phyloP scores from a whole-genome alignment of 1,140 invertebrate species.

The Monomorium pharaonis region DNA sequence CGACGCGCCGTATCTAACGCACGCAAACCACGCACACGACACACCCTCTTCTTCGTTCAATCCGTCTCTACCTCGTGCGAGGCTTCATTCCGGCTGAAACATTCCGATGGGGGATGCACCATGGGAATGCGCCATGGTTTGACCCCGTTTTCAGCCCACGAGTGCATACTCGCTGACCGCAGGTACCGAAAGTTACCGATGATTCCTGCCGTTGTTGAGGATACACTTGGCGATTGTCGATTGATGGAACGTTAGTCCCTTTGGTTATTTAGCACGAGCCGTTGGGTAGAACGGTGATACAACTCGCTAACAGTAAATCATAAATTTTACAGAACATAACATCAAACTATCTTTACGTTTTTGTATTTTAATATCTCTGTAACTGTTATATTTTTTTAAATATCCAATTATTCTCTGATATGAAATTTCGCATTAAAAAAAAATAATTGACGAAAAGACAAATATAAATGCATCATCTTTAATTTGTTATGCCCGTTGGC shows the following conservation, averaged over 20 bases:
- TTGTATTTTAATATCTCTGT: constrained; percentile 7
- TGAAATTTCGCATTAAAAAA: not conserved
- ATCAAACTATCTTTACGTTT: not conserved
- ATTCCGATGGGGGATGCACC: not conserved
- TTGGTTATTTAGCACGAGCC: constrained; percentile 24
- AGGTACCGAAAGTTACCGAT: constrained; percentile 6
- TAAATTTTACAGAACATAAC: constrained; percentile 11
- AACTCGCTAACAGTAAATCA: not conserved
- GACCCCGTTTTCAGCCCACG: not conserved
- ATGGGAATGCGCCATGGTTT: not conserved
- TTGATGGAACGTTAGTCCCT: constrained; percentile 30
- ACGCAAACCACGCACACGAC: constrained; percentile 36
- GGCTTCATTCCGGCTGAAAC: constrained; percentile 39
- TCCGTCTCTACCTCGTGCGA: constrained; percentile 1
- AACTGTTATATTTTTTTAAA: not conserved
- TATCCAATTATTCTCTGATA: not conserved
- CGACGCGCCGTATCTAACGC: constrained; percentile 26
- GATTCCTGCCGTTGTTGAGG: not conserved
- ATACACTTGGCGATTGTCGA: constrained; percentile 44
- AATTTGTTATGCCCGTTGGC: constrained; percentile 2
- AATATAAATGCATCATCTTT: not conserved
- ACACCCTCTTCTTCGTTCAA: constrained; percentile 12
- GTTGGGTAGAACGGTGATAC: not conserved
- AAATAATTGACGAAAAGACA: not conserved
- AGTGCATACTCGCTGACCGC: constrained; percentile 12